A percentile compares a stretch with the other conserved stretches of the same genome.
Conservation (phyloP, 2,888 invertebrate genomes). For the Mechanitis messenoides region DNA sequence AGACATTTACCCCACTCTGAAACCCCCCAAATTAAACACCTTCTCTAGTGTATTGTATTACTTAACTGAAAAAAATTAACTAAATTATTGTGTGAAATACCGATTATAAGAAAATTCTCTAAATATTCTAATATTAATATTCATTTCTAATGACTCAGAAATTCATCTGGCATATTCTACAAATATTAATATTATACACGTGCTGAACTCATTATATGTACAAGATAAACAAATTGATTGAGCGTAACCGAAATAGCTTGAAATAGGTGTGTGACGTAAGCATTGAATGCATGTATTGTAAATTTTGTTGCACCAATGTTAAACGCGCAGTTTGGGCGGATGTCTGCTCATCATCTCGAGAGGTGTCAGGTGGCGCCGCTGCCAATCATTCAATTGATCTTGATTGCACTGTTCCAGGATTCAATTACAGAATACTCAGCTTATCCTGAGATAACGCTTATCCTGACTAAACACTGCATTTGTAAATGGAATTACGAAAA, state of each 20-base stretch:
- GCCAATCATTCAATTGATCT: conserved; percentile 66
- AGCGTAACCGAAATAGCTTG: conserved; percentile 9
- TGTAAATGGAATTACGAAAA: conserved; percentile 1
- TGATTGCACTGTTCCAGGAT: conserved; percentile 38
- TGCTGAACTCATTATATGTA: conserved; percentile 15
- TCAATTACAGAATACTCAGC: conserved; percentile 51
- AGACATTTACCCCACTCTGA: too few relatives aligned
- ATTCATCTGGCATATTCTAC: neutral
- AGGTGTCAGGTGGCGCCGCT: conserved; percentile 62
- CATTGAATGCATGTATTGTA: neutral
- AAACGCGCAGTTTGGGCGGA: conserved; percentile 39
- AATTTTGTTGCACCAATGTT: neutral
- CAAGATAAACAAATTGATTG: conserved; percentile 17
- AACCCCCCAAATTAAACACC: too few relatives aligned
- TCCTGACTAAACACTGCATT: conserved; percentile 18
- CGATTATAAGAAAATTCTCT: too few relatives aligned
- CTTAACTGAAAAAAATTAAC: too few relatives aligned
- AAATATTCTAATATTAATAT: too few relatives aligned
- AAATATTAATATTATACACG: conserved; percentile 3
- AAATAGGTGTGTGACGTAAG: conserved; percentile 17
- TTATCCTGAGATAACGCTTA: conserved; percentile 27
- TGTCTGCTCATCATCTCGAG: conserved; percentile 59
- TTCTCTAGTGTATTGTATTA: too few relatives aligned
- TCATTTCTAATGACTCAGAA: too few relatives aligned
- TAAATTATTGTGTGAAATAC: too few relatives aligned